A percentile compares a stretch with the other conserved stretches of the same genome.
Conservation (phyloP, 2,113 vertebrate species). For the Caloenas nicobarica region DNA sequence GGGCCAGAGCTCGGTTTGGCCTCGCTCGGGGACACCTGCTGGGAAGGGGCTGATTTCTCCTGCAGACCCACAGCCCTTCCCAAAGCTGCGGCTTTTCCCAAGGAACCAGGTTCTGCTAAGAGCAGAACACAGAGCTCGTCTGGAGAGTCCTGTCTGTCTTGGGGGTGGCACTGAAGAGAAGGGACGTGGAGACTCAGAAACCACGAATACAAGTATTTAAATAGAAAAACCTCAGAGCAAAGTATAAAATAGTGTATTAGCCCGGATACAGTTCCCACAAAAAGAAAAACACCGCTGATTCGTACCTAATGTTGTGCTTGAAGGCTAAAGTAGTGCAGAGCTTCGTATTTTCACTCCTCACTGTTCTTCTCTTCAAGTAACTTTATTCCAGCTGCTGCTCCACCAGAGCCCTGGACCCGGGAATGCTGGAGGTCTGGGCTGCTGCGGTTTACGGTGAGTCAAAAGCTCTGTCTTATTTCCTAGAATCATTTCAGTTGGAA, state of each 20-base stretch:
- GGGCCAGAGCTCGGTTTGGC: too few relatives aligned
- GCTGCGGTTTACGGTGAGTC: rapidly evolving
- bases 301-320: background rate
- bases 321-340: background rate
- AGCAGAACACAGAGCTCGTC: background rate
- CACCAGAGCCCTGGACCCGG: background rate
- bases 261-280: background rate
- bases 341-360: background rate
- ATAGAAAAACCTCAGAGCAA: background rate
- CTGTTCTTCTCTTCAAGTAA: background rate
- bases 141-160: background rate
- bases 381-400: background rate
- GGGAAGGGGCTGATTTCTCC: too few relatives aligned
- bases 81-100: background rate
- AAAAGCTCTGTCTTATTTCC: background rate
- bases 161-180: background rate
- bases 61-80: too few relatives aligned
- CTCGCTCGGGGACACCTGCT: too few relatives aligned
- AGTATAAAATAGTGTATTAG: background rate
- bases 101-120: background rate
- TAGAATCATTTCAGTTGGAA: too few relatives aligned
- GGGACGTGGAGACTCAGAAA: too few relatives aligned
- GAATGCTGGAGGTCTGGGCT: background rate
- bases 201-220: too few relatives aligned
- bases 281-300: background rate